Conservation (phyloP, 2,113 vertebrate species). For the Fregetta grallaria region DNA sequence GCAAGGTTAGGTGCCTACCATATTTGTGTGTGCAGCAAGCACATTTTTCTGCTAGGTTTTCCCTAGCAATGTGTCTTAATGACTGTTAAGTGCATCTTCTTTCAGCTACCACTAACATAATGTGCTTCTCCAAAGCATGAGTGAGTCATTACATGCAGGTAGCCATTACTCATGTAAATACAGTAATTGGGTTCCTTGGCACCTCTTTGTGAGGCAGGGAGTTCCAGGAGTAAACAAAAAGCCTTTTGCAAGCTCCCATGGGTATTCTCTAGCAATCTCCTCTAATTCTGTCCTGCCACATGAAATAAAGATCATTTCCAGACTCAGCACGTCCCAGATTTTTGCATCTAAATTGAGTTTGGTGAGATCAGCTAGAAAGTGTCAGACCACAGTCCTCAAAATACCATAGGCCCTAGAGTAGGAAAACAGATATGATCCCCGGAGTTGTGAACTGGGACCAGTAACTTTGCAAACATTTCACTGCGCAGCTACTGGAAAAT, state of each 20-base stretch:
- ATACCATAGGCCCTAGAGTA: neutral
- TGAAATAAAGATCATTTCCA: neutral
- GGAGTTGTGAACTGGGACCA: neutral
- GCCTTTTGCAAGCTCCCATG: neutral
- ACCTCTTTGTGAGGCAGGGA: neutral
- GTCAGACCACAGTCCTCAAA: neutral
- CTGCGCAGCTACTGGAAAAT: constrained; percentile 12
- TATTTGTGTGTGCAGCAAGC: neutral
- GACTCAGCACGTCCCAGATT: neutral
- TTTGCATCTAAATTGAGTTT: neutral
- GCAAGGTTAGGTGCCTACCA: neutral
- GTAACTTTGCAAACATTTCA: neutral
- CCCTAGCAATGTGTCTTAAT: neutral
- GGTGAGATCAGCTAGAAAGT: neutral
- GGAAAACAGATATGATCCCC: neutral
- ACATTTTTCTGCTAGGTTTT: neutral
- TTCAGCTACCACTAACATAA: neutral
- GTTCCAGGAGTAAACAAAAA: neutral
- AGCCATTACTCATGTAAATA: neutral
- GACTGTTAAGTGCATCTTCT: neutral
- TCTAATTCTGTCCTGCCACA: neutral
- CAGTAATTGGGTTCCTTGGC: neutral
- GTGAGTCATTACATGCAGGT: neutral
- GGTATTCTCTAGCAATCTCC: neutral
- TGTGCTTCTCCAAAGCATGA: neutral